Base-by-base conservation (phyloP, 2,797 vertebrate genomes). In the Limosa lapponica region DNA sequence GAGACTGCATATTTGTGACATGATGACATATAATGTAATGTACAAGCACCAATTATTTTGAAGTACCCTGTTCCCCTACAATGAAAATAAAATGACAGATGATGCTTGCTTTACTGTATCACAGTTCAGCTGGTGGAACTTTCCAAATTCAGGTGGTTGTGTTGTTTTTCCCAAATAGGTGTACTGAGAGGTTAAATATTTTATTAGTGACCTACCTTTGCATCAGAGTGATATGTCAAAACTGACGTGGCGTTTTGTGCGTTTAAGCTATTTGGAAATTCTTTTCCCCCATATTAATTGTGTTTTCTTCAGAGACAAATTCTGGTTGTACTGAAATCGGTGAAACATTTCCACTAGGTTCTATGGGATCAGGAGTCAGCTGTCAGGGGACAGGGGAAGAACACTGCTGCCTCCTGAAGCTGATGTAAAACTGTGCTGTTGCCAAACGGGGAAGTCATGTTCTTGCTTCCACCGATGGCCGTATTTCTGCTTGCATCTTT, bases 81-180 rank as follows among this genome's bases (percentile, higher is more conserved):
- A 84, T 94, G 87, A 86, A 95, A 96, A 94, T 84, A 58, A 96
- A 93, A 58, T 72, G 74, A 55, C 91, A 92, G 95, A 82, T 93
- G 62, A 13, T 73, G 59, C 30, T 78, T 72, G 28, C 27, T 7
- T 18, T 92, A 23, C 64, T 78, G 1, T 25, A 8, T 62, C 74
- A 23, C 54, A 79, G 59, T 89, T 96, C 70, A 90, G 78, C 61
- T 87, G 61, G 75, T 58, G 34, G 54, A 94, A 86, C 66, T 32
- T 78, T 48, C 46, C 54, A 77, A 57, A 61, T 65, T 84, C 23
- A 48, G 25, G 44, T 30, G 79, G 16, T 49, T 18, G 23, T 67
- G 19, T 37, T 65, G 28, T 7, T 72, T 70, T 90, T 90, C 72
- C 65, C 89, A 95, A 80, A 92, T 34, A 57, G 37, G 34, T 88